Conservation (phyloP, 1,140 invertebrate species). For the Eupeodes corollae region DNA sequence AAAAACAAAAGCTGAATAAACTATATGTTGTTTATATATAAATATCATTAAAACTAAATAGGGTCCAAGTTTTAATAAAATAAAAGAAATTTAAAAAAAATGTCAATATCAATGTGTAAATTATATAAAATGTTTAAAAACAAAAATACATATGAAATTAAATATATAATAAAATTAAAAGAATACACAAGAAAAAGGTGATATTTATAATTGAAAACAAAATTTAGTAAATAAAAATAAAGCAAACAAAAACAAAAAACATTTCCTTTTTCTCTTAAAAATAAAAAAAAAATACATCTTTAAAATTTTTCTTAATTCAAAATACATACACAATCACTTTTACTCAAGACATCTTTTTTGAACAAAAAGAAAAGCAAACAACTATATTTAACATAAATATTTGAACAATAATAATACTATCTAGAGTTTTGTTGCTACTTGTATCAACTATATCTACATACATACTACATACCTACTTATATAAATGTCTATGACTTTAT, state of each 20-base stretch:
- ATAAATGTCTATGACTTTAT: too few species aligned
- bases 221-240: not conserved
- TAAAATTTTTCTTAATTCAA: not conserved
- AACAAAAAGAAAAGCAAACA: not conserved
- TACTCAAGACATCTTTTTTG: too few species aligned
- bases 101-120: slow-evolving; percentile 23
- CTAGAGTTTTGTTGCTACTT: too few species aligned
- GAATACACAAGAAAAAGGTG: not conserved
- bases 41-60: slow-evolving; percentile 19
- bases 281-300: not conserved
- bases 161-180: slow-evolving; percentile 6
- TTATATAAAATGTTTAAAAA: slow-evolving; percentile 22
- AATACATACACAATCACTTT: not conserved
- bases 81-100: slow-evolving; percentile 12
- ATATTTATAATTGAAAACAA: too few species aligned
- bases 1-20: too few species aligned
- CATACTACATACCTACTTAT: too few species aligned
- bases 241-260: slow-evolving; percentile 2
- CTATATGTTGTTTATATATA: too few species aligned
- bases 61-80: slow-evolving; percentile 30
- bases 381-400: not conserved
- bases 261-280: not conserved
- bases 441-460: too few species aligned
- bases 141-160: slow-evolving; percentile 8
- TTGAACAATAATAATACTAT: not conserved